These are phyloP conservation scores for Nothoprocta perdicaria DNA, from an alignment of 2,113 vertebrate species.

Conservation along the genomic window DNA sequence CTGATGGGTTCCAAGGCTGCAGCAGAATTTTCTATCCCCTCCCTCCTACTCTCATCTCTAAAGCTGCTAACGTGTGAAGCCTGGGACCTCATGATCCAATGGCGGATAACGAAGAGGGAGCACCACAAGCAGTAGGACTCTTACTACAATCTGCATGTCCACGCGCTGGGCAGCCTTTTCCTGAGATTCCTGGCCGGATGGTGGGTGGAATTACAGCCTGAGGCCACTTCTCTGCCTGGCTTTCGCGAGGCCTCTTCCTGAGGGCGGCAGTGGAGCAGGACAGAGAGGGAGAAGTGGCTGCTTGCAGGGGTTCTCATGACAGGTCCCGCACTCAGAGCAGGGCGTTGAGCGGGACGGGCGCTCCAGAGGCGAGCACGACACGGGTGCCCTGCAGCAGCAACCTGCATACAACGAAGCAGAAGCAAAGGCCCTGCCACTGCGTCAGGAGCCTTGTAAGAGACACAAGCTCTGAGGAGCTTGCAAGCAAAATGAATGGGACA, in stretches of 20 bases:
- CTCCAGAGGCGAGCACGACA: background rate
- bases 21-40: background rate
- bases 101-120: constrained; percentile 2
- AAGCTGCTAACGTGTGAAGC: background rate
- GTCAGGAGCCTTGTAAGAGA: background rate
- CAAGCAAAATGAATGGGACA: background rate
- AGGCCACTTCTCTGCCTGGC: background rate
- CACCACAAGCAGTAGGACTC: background rate
- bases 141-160: background rate
- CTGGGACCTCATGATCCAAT: background rate
- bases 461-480: background rate
- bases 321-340: background rate
- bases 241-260: background rate
- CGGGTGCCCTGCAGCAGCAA: background rate
- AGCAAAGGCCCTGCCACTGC: background rate
- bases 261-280: background rate
- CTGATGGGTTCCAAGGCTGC: background rate
- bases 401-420: background rate
- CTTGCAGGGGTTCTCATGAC: background rate
- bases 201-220: background rate
- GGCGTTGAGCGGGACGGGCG: background rate
- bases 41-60: background rate
- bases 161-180: background rate
- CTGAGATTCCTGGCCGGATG: background rate
- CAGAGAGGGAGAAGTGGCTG: fast-evolving